Base-by-base conservation (phyloP, 2,888 invertebrate genomes). In the Orgyia antiqua region DNA sequence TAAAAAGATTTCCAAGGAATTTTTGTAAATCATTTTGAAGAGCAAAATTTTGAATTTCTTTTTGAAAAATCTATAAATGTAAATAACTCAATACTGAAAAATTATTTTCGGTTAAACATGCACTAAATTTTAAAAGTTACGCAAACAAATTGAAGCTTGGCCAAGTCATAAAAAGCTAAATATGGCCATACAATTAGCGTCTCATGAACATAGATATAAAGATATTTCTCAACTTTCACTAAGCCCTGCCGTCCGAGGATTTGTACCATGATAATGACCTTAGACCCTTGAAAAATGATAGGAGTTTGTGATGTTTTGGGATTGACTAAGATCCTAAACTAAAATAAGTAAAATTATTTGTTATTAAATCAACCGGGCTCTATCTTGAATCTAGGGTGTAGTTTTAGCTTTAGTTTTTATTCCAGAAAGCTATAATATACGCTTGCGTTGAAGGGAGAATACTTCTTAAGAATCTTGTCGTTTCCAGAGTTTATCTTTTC, bases 161-260 rank as follows among this genome's bases (percentile, higher is more conserved):
- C 83, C 80, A 83, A 83, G 76, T 75, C 75, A 79, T 58, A 73
- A 76, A 67, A 83, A 84, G 82, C 82, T 53, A 70, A 61, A 67
- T 64, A 60, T 59, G 64, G 80, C 83, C 73, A 82, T 68, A 63
- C 65, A 68, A 58, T 58, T 53, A 75, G 74, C 77, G 62, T 59
- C 64, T 56, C 58, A 64, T 47, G 43, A 53, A 54, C 48, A 54
- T 54, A 65, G 29, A 31, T 25, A 59, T 43, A 65, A 68, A 66
- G 55, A 62, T 50, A 55, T 50, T 58, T 63, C 58, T 47, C 42
- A 63, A 55, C 66, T 61, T 45, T 58, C 59, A 59, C 78, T 80
- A 80, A 75, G 82, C 79, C 83, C 84, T 78, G 84, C 67, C 65
- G 53, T 72, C 79, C 62, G 77, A 82, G 83, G 84, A 83, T 83